Conservation (phyloP, 2,113 vertebrate species). For the Poicephalus gulielmi region DNA sequence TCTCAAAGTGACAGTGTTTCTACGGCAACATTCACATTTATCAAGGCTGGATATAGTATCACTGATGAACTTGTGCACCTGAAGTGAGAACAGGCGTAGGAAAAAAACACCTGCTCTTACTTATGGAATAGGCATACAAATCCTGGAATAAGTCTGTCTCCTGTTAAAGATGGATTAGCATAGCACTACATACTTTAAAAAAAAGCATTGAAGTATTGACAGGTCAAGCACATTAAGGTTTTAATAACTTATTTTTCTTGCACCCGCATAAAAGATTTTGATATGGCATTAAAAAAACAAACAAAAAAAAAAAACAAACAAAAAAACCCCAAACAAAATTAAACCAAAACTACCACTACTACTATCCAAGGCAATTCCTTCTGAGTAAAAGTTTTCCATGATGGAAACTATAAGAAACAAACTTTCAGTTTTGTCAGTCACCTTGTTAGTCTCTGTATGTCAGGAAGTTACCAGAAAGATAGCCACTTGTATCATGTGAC, state of each 20-base stretch:
- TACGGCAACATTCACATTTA: conserved; percentile 42
- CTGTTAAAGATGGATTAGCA: not conserved
- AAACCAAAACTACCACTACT: not conserved
- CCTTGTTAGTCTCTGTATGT: not conserved
- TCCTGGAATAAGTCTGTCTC: not conserved
- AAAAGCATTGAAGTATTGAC: not conserved
- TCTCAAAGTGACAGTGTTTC: conserved; percentile 36
- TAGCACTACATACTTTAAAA: not conserved
- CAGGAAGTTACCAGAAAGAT: not conserved
- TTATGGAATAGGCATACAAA: not conserved
- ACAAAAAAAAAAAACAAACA: not conserved
- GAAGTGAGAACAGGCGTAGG: conserved; percentile 37
- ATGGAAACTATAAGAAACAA: not conserved
- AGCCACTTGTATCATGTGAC: too few relatives aligned
- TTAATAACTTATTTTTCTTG: not conserved
- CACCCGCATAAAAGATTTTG: not conserved
- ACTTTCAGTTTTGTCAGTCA: not conserved
- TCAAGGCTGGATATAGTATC: conserved; percentile 24
- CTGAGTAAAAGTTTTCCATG: not conserved
- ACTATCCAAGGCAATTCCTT: not conserved
- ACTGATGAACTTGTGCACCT: not conserved
- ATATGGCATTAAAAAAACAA: not conserved
- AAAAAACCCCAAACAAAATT: not conserved
- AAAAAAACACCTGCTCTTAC: conserved; percentile 21
- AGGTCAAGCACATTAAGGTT: not conserved